Conservation (phyloP, 1,140 invertebrate genomes). For the Druon quercuslanigerum region DNA sequence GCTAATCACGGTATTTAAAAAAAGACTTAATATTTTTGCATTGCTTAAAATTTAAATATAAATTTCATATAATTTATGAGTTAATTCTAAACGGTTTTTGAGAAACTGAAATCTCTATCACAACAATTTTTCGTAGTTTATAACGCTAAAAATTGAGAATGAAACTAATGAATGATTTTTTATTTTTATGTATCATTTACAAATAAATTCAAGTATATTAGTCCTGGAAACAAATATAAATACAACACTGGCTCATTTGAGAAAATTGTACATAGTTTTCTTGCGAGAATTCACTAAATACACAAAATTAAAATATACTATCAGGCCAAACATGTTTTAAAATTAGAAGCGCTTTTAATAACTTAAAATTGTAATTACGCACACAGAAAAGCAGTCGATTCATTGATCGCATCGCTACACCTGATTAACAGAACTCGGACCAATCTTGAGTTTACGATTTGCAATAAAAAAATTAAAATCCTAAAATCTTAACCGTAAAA, state of each 20-base stretch:
- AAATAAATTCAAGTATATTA: neutral
- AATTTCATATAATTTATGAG: constrained; percentile 15
- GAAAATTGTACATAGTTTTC: neutral
- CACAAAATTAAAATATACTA: neutral
- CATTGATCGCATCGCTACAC: neutral
- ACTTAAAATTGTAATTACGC: neutral
- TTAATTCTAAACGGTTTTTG: neutral
- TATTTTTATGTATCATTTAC: neutral
- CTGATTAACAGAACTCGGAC: neutral
- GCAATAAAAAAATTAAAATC: neutral
- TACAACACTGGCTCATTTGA: neutral
- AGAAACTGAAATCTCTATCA: constrained; percentile 26
- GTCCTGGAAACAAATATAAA: neutral
- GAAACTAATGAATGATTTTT: neutral
- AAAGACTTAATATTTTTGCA: neutral
- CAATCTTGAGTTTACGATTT: neutral
- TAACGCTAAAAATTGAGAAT: constrained; percentile 10
- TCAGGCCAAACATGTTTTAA: neutral
- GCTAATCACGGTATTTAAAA: constrained; percentile 23
- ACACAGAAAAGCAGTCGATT: neutral
- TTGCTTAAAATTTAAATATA: constrained; percentile 20
- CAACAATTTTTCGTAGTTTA: constrained; percentile 17
- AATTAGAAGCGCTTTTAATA: neutral
- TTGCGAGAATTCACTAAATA: neutral
- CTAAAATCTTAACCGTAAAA: neutral